Evolutionary conservation across 92 coral and sea anemone genomes (phyloP), one percentile per base, ranked within the genome.

Genomic region (Porites rus): DNA sequence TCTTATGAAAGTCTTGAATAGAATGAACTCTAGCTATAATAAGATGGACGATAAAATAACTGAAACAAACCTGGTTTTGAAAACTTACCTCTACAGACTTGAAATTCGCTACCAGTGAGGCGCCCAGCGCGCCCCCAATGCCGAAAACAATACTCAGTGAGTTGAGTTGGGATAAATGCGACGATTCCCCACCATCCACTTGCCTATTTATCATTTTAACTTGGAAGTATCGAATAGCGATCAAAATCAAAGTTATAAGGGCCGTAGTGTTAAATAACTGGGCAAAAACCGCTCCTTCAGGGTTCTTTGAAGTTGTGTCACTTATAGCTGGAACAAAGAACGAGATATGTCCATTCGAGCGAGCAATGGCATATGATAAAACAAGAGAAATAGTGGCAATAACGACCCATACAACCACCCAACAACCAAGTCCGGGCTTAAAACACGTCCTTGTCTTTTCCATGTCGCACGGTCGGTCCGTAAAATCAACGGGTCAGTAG

Each of bases 281-380:
- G 43, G 98, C 83, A 85, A 95, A 95, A 56, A 95, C 89, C 56
- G 95, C 86, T 74, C 95, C 93, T 86, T 95, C 98, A 12, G 98
- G 98, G 53, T 84, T 66, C 78, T 80, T 82, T 16, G 91, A 79
- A 4, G 94, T 93, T 8, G 96, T 91, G 82, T 91, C 92, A 72
- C 98, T 95, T 21, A 95, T 93, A 62, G 96, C 90, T 25, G 98
- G 98, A 66, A 95, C 89, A 53, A 81, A 76, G 21, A 94, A 93
- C 25, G 94, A 93, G 9, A 87, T 70, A 81, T 93, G 94, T 13
- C 94, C 93, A 11, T 65, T 82, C 6, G 94, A 72, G 1, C 87
- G 89, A 18, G 98, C 94, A 62, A 93, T 88, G 22, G 91, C 62
- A 76, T 93, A 95, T 64, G 94, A 93, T 69, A 95, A 78, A 58